Evolutionary conservation across 2,888 invertebrate species (phyloP).

Genomic region (Anthrax anthrax): DNA sequence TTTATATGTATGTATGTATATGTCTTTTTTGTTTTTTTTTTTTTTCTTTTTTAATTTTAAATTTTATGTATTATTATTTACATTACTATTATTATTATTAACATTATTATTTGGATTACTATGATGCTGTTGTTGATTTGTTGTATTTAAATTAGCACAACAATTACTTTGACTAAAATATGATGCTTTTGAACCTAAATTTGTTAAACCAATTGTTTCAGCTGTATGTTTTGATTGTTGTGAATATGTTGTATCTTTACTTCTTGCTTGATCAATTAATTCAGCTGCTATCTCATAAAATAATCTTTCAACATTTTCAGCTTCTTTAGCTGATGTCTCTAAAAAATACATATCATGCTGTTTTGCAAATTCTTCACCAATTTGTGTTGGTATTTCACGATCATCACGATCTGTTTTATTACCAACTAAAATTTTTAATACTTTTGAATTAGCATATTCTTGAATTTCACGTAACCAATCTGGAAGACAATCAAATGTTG

Average conservation of each 20-base stretch:
- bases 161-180: constrained; percentile 17
- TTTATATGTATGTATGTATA: no score
- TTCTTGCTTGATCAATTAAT: constrained; percentile 82
- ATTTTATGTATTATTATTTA: no score
- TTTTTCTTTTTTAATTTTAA: no score
- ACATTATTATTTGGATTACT: no score
- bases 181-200: constrained; percentile 15
- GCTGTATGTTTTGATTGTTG: constrained; percentile 15
- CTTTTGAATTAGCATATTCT: constrained; percentile 91
- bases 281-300: constrained; percentile 95
- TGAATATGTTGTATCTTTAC: constrained; percentile 40
- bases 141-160: constrained; percentile 15
- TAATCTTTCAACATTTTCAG: constrained; percentile 90
- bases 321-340: constrained; percentile 95
- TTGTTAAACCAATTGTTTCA: constrained; percentile 12
- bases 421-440: constrained; percentile 88
- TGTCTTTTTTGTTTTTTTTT: no score
- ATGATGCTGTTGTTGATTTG: background rate
- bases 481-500: constrained; percentile 91
- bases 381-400: constrained; percentile 76
- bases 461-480: constrained; percentile 97
- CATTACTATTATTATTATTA: no score
- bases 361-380: constrained; percentile 91
- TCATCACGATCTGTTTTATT: constrained; percentile 97
- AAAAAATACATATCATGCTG: constrained; percentile 95